Conservation (phyloP, 2,888 invertebrate species). For the Drosophila birchii region DNA sequence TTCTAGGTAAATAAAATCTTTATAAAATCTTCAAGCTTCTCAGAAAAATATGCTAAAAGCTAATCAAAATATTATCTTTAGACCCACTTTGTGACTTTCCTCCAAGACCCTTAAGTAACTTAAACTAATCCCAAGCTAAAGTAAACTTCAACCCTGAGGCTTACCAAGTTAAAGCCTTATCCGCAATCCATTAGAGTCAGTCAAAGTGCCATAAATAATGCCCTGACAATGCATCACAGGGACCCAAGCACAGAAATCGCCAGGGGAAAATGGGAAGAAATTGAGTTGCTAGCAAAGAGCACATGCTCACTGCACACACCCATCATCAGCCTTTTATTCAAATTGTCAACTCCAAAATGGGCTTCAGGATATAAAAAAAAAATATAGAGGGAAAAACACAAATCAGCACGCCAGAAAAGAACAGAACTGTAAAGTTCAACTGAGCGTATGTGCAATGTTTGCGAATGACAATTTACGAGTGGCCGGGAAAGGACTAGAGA, state of each 20-base stretch:
- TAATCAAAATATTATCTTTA: neutral
- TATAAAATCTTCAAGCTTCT: neutral
- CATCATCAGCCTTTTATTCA: slow-evolving; percentile 70
- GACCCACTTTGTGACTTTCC: neutral
- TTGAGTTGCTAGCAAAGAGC: slow-evolving; percentile 32
- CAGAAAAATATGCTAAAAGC: neutral
- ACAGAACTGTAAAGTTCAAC: slow-evolving; percentile 69
- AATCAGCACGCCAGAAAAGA: slow-evolving; percentile 40
- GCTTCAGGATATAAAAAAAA: slow-evolving; percentile 9
- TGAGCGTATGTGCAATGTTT: slow-evolving; percentile 76
- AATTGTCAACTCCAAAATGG: slow-evolving; percentile 65
- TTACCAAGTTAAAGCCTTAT: slow-evolving; percentile 21
- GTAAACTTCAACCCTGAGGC: neutral
- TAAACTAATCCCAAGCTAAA: slow-evolving; percentile 4
- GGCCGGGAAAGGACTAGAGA: slow-evolving; percentile 19
- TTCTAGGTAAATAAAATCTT: neutral
- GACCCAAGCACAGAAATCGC: slow-evolving; percentile 12
- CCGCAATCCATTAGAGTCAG: slow-evolving; percentile 43
- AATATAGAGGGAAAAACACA: slow-evolving; percentile 21
- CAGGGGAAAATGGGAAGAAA: slow-evolving; percentile 18
- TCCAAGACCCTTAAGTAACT: neutral
- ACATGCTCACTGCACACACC: slow-evolving; percentile 60
- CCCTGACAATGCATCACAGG: slow-evolving; percentile 38
- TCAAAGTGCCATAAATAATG: slow-evolving; percentile 44
- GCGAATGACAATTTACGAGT: slow-evolving; percentile 71